Evolutionary conservation across 2,113 vertebrate species (phyloP).

Genomic region (Macrotus californicus): DNA sequence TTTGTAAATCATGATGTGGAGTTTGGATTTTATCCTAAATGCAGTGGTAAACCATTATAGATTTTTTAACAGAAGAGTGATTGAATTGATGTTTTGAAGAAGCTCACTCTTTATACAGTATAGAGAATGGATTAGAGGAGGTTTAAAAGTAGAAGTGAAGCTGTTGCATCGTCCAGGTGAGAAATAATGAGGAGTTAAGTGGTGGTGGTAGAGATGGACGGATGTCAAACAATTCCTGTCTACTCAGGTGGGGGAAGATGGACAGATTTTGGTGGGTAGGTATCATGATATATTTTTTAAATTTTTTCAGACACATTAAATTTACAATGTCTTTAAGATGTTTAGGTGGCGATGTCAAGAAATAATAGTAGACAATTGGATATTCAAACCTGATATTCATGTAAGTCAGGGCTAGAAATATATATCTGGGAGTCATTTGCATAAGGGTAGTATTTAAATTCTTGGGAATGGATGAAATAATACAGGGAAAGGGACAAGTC

Average conservation of each 20-base stretch:
- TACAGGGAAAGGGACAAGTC: background rate
- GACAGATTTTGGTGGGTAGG: background rate
- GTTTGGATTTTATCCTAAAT: constrained; percentile 20
- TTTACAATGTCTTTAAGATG: background rate
- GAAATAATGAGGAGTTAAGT: background rate
- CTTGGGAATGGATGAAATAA: constrained; percentile 6
- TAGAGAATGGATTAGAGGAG: too few relatives aligned
- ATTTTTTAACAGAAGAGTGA: constrained; percentile 3
- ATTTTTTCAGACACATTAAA: background rate
- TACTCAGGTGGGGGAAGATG: background rate
- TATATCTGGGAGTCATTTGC: background rate
- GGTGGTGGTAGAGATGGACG: background rate
- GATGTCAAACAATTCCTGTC: background rate
- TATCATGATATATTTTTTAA: background rate
- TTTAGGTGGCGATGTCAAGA: background rate
- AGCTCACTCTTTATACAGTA: background rate
- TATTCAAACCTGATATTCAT: background rate
- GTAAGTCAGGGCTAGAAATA: background rate
- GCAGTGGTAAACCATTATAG: background rate
- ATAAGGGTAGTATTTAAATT: background rate
- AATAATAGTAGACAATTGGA: background rate
- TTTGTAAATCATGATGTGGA: constrained; percentile 16
- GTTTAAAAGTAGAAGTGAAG: background rate
- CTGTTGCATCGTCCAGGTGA: background rate
- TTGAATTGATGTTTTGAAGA: constrained; percentile 11